Base-by-base conservation (phyloP, 2,797 vertebrate species). In the Hippoglossus hippoglossus region DNA sequence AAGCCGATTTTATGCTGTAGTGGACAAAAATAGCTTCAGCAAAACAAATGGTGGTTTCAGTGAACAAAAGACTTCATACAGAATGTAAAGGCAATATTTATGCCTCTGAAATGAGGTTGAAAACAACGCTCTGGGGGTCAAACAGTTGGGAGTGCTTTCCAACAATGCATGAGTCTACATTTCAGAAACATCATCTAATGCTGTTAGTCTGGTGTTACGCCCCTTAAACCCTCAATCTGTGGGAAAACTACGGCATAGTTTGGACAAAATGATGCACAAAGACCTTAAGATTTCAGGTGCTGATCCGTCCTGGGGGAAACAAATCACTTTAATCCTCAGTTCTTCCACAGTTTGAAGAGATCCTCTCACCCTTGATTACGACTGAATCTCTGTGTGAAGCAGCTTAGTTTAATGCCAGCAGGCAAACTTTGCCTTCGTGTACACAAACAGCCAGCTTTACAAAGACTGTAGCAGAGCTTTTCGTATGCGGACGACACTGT, bases 1-100 rank as follows among this genome's bases (percentile, higher is more conserved):
- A 71, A 85, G 87, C 71, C 21, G 6, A 75, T 84, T 83, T 87
- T 76, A 81, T 86, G 87, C 86, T 80, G 75, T 73, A 25, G 72
- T 86, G 80, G 76, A 82, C 77, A 82, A 64, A 89, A 83, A 22
- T 12, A 75, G 56, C 56, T 54, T n/a, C 21, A 82, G 75, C 71
- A 70, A 82, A 78, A 86, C 57, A 84, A 85, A 87, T 71, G 54
- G 67, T 65, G 51, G 71, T 80, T 85, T 73, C 62, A 75, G 56
- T 67, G 67, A 75, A 74, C 25, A 66, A 31, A 80, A 79, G 50
- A 56, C 55, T 78, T 71, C 55, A 16, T 60, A 62, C 79, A 78
- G 44, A 59, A 56, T 71, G 63, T 72, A 64, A 49, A 24, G 53
- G 79, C 70, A 78, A 70, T 69, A 65, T 80, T 87, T 66, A 2